These are phyloP conservation scores for Erinaceus europaeus DNA, from an alignment of 2,113 vertebrate genomes.

Conservation along the genomic window DNA sequence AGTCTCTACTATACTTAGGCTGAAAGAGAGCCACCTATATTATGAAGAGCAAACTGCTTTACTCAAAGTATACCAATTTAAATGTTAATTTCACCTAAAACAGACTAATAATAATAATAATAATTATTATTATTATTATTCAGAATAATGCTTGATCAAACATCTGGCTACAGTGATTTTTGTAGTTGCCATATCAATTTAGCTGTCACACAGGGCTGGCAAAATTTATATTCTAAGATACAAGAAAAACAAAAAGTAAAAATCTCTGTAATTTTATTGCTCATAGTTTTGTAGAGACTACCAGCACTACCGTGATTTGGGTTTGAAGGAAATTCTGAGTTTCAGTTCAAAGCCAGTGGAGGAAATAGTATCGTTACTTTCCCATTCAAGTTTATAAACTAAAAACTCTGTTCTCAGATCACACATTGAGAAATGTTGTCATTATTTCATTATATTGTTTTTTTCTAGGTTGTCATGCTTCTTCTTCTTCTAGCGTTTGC, in stretches of 20 bases:
- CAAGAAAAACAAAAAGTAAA: neutral
- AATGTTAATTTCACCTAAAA: neutral
- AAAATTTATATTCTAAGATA: neutral
- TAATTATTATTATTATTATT: no score
- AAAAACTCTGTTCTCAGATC: neutral
- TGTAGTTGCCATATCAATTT: no score
- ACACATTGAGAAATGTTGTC: neutral
- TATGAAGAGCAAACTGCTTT: neutral
- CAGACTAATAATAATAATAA: neutral
- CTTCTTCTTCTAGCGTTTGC: neutral
- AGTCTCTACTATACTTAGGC: no score
- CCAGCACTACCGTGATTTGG: neutral
- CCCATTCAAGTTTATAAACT: no score
- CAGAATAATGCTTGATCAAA: neutral
- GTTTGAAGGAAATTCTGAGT: neutral
- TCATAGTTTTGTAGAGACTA: neutral
- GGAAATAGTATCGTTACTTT: neutral
- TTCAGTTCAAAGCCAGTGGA: neutral
- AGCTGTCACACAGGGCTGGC: no score
- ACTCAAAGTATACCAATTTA: neutral
- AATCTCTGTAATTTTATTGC: neutral
- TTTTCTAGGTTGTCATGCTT: no score
- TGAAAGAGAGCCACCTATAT: neutral
- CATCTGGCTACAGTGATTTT: neutral
- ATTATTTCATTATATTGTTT: no score